Percentiles rank a stretch among this genome's conserved stretches.
Conservation (phyloP, 2,797 vertebrate species). For the Galaxias olidus region DNA sequence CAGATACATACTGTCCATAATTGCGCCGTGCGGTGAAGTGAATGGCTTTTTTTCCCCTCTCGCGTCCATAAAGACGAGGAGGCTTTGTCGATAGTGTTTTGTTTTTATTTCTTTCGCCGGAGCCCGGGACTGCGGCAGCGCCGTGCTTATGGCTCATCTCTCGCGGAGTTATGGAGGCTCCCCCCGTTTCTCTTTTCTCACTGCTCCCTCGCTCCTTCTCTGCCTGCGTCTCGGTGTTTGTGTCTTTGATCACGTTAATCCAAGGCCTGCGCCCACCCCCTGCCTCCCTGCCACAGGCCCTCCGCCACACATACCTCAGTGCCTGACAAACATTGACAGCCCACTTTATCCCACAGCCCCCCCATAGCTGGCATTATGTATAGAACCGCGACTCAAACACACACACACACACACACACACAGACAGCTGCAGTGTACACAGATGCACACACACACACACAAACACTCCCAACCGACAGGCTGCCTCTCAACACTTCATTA, state of each 20-base stretch:
- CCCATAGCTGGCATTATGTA: slow-evolving; percentile 48
- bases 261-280: slow-evolving; percentile 50
- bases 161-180: neutral
- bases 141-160: neutral
- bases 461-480: slow-evolving; percentile 26
- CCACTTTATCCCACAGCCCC: slow-evolving; percentile 46
- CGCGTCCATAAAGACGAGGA: too few relatives aligned
- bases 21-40: too few relatives aligned
- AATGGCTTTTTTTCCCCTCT: too few relatives aligned
- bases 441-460: slow-evolving; percentile 31
- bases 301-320: slow-evolving; percentile 67
- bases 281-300: slow-evolving; percentile 17
- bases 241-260: slow-evolving; percentile 77
- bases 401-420: slow-evolving; percentile 30
- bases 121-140: too few relatives aligned
- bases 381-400: slow-evolving; percentile 23
- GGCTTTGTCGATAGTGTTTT: too few relatives aligned
- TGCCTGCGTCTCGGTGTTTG: slow-evolving; percentile 39
- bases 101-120: too few relatives aligned
- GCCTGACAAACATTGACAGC: slow-evolving; percentile 70
- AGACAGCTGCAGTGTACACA: neutral
- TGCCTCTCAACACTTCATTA: slow-evolving; percentile 59
- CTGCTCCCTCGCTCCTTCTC: neutral
- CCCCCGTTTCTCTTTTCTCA: neutral
- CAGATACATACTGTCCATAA: too few relatives aligned